phyloP scores from a whole-genome alignment of 2,797 vertebrate species.

The Gallirallus australis region DNA sequence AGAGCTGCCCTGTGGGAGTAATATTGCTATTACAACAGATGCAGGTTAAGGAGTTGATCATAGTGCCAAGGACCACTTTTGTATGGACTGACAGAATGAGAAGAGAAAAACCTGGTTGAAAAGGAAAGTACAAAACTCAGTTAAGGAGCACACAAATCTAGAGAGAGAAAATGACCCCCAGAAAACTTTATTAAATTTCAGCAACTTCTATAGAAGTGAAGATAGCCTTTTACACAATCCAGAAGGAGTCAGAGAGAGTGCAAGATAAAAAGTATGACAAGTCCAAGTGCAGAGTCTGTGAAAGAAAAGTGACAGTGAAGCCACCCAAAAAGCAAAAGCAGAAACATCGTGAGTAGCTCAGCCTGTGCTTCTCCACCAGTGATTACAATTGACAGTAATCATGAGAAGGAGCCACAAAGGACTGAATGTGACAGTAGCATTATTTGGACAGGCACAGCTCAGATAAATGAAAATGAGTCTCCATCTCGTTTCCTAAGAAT shows the following conservation, averaged over 20 bases:
- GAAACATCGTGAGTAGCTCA: conserved; percentile 76
- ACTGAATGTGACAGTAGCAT: background rate
- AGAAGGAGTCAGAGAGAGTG: conserved; percentile 66
- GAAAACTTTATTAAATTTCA: conserved; percentile 44
- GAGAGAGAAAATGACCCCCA: conserved; percentile 26
- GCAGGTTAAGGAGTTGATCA: conserved; percentile 72
- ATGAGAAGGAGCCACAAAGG: conserved; percentile 61
- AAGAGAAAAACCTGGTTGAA: conserved; percentile 84
- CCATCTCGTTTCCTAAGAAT: background rate
- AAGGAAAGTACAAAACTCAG: conserved; percentile 88
- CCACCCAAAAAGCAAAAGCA: conserved; percentile 87
- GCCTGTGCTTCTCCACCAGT: conserved; percentile 70
- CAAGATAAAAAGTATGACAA: conserved; percentile 79
- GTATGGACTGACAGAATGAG: conserved; percentile 42
- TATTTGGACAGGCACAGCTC: background rate
- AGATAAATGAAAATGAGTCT: background rate
- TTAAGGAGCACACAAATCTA: conserved; percentile 21
- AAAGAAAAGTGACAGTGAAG: conserved; percentile 68
- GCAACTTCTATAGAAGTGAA: conserved; percentile 51
- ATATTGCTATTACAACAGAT: conserved; percentile 50
- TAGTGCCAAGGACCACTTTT: conserved; percentile 65
- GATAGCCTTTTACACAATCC: conserved; percentile 72
- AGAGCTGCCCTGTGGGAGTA: too few relatives aligned
- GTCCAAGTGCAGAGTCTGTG: conserved; percentile 79
- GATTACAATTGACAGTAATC: conserved; percentile 81